Conservation (phyloP, 2,888 invertebrate genomes). For the Cryptus armator region DNA sequence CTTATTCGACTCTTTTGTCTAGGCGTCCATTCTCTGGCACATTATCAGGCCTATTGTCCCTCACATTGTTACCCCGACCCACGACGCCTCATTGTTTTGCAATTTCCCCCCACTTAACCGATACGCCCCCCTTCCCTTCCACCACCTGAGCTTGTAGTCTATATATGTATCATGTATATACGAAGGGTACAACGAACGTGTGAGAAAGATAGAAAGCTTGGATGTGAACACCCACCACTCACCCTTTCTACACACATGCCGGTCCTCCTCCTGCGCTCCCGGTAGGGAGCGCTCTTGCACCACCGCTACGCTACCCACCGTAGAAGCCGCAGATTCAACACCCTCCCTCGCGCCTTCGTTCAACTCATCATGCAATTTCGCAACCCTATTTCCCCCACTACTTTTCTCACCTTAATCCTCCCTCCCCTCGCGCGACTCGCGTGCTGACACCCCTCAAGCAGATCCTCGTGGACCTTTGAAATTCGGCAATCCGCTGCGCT, state of each 20-base stretch:
- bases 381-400: neutral
- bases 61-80: conserved; percentile 83
- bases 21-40: conserved; percentile 85
- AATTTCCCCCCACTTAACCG: conserved; percentile 85
- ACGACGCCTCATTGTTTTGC: conserved; percentile 84
- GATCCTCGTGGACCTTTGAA: neutral
- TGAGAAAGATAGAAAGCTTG: neutral
- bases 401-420: neutral
- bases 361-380: neutral
- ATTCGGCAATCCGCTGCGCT: neutral
- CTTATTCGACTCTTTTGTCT: conserved; percentile 85
- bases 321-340: conserved; percentile 23
- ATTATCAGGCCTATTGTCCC: conserved; percentile 85
- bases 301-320: neutral
- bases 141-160: neutral
- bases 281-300: neutral
- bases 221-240: neutral
- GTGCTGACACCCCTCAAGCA: neutral
- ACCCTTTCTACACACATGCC: conserved; percentile 16
- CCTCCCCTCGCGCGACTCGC: neutral
- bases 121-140: conserved; percentile 77
- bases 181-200: neutral
- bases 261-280: neutral
- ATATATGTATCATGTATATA: neutral
- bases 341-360: conserved; percentile 16